Evolutionary conservation across 2,797 vertebrate species (phyloP).

Genomic region (Syndactyla subalaris): DNA sequence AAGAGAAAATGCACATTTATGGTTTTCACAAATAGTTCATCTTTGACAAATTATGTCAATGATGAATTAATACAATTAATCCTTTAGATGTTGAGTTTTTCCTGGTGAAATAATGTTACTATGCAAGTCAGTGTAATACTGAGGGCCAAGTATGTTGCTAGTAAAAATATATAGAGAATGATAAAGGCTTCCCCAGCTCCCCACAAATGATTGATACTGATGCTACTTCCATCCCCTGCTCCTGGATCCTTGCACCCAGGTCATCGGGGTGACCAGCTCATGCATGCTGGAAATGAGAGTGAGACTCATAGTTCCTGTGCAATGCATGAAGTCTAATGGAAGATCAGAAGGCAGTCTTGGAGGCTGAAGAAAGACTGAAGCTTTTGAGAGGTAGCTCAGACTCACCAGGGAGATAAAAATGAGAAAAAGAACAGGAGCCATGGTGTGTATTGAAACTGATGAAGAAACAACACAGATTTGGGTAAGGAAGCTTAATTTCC

Average conservation of each 20-base stretch:
- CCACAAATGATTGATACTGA: not conserved
- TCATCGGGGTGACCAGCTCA: not conserved
- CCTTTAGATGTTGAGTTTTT: not conserved
- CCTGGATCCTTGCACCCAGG: not conserved
- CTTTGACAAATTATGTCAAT: not conserved
- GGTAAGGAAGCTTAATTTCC: not conserved
- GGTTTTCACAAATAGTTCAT: not conserved
- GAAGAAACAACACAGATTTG: not conserved
- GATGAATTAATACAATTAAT: not conserved
- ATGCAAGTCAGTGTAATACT: not conserved
- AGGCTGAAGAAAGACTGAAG: not conserved
- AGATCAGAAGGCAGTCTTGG: not conserved
- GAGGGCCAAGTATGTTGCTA: not conserved
- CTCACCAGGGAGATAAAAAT: fast-evolving
- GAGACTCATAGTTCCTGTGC: fast-evolving
- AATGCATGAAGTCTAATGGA: not conserved
- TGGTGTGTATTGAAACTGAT: not conserved
- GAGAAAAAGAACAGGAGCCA: not conserved
- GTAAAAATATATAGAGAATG: not conserved
- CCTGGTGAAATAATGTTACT: not conserved
- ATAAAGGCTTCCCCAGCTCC: not conserved
- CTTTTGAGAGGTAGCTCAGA: not conserved
- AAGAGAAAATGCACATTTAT: not conserved
- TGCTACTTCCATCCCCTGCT: fast-evolving
- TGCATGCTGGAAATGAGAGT: not conserved